Evolutionary conservation across 2,113 vertebrate genomes (phyloP).

Genomic region (Pangasianodon gigas): DNA sequence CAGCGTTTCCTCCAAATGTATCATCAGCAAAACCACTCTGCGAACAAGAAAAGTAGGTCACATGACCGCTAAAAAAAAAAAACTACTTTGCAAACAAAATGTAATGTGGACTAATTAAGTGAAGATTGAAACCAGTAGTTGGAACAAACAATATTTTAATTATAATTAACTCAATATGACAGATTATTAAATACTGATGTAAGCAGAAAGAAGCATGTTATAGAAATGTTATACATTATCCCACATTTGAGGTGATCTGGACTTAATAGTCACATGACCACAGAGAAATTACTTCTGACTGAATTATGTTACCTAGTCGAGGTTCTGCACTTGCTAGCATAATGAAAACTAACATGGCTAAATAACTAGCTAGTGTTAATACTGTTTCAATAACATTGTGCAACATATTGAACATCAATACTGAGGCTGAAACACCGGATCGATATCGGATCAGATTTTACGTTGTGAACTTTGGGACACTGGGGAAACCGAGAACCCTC

Average conservation of each 20-base stretch:
- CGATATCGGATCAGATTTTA: not conserved
- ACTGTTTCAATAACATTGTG: not conserved
- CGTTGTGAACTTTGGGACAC: not conserved
- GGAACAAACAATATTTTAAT: not conserved
- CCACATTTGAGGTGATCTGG: not conserved
- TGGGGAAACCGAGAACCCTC: not conserved
- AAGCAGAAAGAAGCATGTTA: not conserved
- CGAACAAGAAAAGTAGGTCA: not conserved
- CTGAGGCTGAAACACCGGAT: not conserved
- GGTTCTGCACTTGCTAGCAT: not conserved
- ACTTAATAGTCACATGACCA: not conserved
- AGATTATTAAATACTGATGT: not conserved
- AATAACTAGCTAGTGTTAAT: not conserved
- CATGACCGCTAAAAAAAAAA: not conserved
- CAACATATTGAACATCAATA: not conserved
- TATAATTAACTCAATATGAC: not conserved
- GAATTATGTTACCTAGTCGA: not conserved
- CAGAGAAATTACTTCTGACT: not conserved
- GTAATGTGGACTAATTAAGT: not conserved
- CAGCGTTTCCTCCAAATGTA: constrained; percentile 73
- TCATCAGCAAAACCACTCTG: constrained; percentile 85
- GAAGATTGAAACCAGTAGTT: not conserved
- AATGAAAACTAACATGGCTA: not conserved
- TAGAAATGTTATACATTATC: not conserved
- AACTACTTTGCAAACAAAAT: not conserved